Evolutionary conservation across 2,113 vertebrate genomes (phyloP).

Genomic region (Scophthalmus maximus): DNA sequence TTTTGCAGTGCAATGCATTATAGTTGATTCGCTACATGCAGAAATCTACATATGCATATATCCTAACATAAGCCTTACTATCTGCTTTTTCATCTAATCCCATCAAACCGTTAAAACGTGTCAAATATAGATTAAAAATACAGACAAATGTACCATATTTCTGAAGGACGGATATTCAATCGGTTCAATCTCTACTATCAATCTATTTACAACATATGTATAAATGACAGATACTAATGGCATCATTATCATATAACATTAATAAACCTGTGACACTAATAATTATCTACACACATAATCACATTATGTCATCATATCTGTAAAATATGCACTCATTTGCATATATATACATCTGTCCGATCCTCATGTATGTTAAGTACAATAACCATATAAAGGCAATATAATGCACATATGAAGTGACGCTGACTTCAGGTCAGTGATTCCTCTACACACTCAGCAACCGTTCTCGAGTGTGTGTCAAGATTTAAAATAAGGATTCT

Average conservation of each 20-base stretch:
- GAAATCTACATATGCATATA: background rate
- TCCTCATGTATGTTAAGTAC: background rate
- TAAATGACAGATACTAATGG: constrained; percentile 19
- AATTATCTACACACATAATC: constrained; percentile 16
- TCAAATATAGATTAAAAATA: background rate
- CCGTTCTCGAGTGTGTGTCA: background rate
- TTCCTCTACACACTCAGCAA: background rate
- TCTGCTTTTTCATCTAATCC: background rate
- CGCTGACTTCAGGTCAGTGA: background rate
- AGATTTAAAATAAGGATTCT: background rate
- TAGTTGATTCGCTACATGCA: background rate
- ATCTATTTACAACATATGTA: constrained; percentile 8
- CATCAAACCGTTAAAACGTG: background rate
- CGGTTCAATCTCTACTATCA: background rate
- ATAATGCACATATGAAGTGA: no score
- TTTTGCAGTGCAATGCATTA: background rate
- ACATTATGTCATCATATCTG: background rate
- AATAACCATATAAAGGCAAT: background rate
- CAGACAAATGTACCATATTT: background rate
- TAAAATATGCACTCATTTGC: constrained; percentile 9
- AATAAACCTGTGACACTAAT: background rate
- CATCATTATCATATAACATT: constrained; percentile 38
- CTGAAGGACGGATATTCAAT: background rate
- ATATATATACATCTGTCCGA: background rate
- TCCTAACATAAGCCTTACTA: background rate